These are phyloP conservation scores for Alviniconcha marisindica DNA, from an alignment of 1,140 invertebrate species.

Conservation along the genomic window DNA sequence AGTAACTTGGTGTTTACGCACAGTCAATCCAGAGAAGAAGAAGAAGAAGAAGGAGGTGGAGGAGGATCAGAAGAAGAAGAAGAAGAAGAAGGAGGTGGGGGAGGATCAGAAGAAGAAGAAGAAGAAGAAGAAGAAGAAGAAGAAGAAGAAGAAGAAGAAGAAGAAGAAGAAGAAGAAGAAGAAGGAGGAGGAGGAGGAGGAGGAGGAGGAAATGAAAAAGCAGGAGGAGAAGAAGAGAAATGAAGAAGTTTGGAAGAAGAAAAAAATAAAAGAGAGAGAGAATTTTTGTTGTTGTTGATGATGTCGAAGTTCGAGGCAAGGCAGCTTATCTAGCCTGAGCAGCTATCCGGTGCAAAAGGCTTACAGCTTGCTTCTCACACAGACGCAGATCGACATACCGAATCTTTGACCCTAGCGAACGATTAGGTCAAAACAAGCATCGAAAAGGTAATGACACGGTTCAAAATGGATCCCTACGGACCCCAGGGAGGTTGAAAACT, in stretches of 20 bases:
- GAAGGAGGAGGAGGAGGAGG: not conserved
- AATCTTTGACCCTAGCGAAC: no score
- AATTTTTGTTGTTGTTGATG: no score
- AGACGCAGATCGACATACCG: no score
- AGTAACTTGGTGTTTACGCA: not conserved
- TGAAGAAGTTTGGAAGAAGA: not conserved
- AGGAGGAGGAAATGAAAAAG: not conserved
- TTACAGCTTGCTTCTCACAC: no score
- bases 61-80: conserved; percentile 17
- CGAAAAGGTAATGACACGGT: no score
- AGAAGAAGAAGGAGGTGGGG: conserved; percentile 17
- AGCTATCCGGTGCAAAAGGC: no score
- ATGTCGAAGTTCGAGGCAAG: no score
- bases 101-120: conserved; percentile 9
- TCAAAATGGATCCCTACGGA: no score
- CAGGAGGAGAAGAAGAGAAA: not conserved
- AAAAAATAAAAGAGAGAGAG: not conserved
- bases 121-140: conserved; percentile 18
- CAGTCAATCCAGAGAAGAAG: conserved; percentile 8
- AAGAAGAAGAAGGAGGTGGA: conserved; percentile 26
- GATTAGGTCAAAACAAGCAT: no score
- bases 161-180: not conserved
- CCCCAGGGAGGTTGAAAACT: no score
- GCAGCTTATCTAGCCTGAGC: no score
- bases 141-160: not conserved